A percentile compares a stretch with the other conserved stretches of the same genome.
Conservation (phyloP, 2,113 vertebrate species). For the Abramis brama region DNA sequence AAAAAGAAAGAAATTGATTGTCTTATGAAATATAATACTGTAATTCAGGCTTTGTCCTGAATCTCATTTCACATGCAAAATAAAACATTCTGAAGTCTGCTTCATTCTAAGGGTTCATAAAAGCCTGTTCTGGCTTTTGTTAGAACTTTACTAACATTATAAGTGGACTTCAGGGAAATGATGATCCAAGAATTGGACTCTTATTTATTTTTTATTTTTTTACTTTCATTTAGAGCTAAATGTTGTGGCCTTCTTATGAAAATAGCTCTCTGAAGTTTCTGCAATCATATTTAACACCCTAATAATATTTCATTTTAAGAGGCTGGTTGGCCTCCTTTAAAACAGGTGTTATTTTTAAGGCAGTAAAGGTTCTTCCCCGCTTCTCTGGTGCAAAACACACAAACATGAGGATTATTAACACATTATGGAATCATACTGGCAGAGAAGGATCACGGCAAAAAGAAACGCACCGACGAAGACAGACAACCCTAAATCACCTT, state of each 20-base stretch:
- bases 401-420: slow-evolving; percentile 18
- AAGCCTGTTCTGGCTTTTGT: background rate
- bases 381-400: background rate
- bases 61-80: no score
- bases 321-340: background rate
- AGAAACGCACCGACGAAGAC: background rate
- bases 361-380: background rate
- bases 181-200: no score
- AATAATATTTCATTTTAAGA: background rate
- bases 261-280: background rate
- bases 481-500: background rate
- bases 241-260: background rate
- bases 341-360: background rate
- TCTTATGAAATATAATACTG: no score
- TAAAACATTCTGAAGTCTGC: background rate
- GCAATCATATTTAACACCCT: background rate
- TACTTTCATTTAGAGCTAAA: background rate
- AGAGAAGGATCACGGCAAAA: background rate
- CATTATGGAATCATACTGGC: slow-evolving; percentile 27
- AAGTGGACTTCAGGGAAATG: background rate
- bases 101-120: background rate
- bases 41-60: no score
- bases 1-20: no score
- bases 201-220: no score
- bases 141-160: background rate